Evolutionary conservation across 2,888 invertebrate species (phyloP).

Genomic region (Lobophora halterata): DNA sequence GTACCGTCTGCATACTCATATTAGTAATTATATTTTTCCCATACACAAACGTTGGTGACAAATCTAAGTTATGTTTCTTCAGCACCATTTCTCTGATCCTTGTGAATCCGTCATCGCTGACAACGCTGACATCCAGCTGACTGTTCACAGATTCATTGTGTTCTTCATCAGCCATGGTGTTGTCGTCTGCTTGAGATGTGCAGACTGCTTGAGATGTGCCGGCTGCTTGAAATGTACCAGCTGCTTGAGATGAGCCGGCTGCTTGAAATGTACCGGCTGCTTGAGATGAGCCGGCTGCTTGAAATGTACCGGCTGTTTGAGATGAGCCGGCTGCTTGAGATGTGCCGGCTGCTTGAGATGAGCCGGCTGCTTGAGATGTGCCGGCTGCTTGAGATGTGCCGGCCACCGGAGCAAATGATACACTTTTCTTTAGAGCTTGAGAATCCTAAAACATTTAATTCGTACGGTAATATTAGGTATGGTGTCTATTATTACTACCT

Average conservation of each 20-base stretch:
- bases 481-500: too few relatives aligned
- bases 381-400: slow-evolving; percentile 3
- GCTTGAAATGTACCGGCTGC: too few relatives aligned
- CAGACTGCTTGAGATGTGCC: too few relatives aligned
- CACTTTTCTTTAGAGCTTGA: slow-evolving; percentile 42
- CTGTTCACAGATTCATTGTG: slow-evolving; percentile 41
- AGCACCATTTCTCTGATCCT: slow-evolving; percentile 58
- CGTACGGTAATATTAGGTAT: too few relatives aligned
- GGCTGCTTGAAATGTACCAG: too few relatives aligned
- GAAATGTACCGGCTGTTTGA: too few relatives aligned
- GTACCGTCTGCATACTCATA: slow-evolving; percentile 16
- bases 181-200: too few relatives aligned
- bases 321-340: too few relatives aligned
- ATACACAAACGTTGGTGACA: slow-evolving; percentile 65
- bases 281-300: too few relatives aligned
- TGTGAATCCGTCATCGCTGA: slow-evolving; percentile 47
- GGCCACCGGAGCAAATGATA: slow-evolving; percentile 40
- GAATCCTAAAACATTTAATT: slow-evolving; percentile 16
- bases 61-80: slow-evolving; percentile 60
- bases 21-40: slow-evolving; percentile 49
- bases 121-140: slow-evolving; percentile 41
- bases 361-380: slow-evolving; percentile 5
- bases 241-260: too few relatives aligned
- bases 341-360: too few relatives aligned
- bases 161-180: slow-evolving; percentile 22